phyloP scores from a whole-genome alignment of 2,888 invertebrate genomes.

The Cryptophagus acutangulus region DNA sequence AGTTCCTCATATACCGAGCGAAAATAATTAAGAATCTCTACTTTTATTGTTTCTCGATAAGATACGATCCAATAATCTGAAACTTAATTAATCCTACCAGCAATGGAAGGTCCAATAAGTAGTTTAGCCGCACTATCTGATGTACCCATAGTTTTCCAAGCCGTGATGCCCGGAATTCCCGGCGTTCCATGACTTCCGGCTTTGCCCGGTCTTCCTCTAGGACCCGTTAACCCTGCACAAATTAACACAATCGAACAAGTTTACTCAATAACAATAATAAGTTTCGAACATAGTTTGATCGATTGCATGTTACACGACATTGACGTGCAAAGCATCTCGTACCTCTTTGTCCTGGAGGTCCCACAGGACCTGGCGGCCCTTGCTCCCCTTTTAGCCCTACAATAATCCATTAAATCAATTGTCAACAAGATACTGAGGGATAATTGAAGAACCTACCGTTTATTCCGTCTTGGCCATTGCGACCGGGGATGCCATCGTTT shows the following conservation, averaged over 20 bases:
- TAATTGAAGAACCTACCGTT: constrained; percentile 56
- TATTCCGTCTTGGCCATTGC: constrained; percentile 60
- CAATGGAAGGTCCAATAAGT: constrained; percentile 81
- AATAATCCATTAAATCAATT: constrained; percentile 23
- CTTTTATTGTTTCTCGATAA: not conserved
- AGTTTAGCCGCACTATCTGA: constrained; percentile 61
- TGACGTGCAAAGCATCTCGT: constrained; percentile 24
- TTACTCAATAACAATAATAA: not conserved
- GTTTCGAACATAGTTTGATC: too few species aligned
- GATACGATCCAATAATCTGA: not conserved
- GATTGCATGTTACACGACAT: too few species aligned
- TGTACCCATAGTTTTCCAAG: constrained; percentile 62
- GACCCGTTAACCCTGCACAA: constrained; percentile 50
- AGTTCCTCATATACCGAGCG: too few species aligned
- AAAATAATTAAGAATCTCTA: too few species aligned
- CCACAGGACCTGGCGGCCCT: constrained; percentile 68
- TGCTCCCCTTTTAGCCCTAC: constrained; percentile 62
- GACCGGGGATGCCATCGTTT: constrained; percentile 68
- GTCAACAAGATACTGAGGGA: too few species aligned
- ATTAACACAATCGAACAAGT: constrained; percentile 1
- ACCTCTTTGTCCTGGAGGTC: constrained; percentile 68
- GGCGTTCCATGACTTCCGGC: constrained; percentile 69
- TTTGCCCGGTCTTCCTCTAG: constrained; percentile 68
- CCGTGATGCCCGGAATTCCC: constrained; percentile 76
- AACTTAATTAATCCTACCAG: constrained; percentile 50